Evolutionary conservation across 1,140 invertebrate genomes (phyloP).

Genomic region (Samia ricini): DNA sequence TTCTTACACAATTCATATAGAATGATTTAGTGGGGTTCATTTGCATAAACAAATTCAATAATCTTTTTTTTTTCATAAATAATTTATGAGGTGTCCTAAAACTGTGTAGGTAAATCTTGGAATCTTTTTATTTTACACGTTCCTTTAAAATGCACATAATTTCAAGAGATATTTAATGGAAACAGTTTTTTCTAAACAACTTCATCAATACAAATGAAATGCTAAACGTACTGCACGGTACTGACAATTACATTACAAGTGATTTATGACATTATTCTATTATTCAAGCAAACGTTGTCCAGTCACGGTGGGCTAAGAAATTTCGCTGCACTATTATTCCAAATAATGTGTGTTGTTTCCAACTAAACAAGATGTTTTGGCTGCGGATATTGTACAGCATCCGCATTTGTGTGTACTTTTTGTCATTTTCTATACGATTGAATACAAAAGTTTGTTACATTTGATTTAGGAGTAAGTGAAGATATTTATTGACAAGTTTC

Average conservation of each 20-base stretch:
- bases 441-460: conserved; percentile 37
- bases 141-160: not conserved
- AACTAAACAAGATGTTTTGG: conserved; percentile 64
- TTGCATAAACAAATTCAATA: not conserved
- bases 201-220: not conserved
- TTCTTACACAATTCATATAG: not conserved
- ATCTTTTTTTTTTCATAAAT: not conserved
- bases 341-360: conserved; percentile 50
- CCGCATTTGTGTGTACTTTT: conserved; percentile 22
- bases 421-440: conserved; percentile 9
- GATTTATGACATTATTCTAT: conserved; percentile 18
- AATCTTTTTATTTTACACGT: not conserved
- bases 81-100: not conserved
- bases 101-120: not conserved
- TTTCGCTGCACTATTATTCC: conserved; percentile 39
- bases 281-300: conserved; percentile 21
- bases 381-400: conserved; percentile 35
- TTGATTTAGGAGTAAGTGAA: conserved; percentile 37
- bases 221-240: not conserved
- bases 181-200: not conserved
- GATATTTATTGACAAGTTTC: conserved; percentile 45
- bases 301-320: conserved; percentile 52
- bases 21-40: not conserved
- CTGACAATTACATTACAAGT: not conserved
- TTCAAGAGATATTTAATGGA: not conserved